These are phyloP conservation scores for Meda fulgida DNA, from an alignment of 2,797 vertebrate species.

Conservation along the genomic window DNA sequence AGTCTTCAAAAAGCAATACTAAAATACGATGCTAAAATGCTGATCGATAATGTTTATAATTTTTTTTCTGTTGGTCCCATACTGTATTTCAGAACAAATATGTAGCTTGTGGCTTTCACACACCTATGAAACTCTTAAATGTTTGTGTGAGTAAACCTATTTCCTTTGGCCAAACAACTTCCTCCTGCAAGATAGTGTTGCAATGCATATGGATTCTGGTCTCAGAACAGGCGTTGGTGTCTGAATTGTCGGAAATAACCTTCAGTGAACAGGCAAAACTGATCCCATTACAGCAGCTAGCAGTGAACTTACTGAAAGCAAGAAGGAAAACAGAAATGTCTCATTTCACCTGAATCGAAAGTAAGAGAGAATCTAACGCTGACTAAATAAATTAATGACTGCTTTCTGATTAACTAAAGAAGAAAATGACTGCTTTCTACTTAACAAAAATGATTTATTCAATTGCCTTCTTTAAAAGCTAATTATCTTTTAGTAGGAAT, in stretches of 20 bases:
- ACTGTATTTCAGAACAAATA: neutral
- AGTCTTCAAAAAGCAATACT: neutral
- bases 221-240: neutral
- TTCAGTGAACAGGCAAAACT: neutral
- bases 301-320: neutral
- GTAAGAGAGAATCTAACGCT: neutral
- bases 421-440: neutral
- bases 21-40: neutral
- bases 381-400: neutral
- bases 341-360: neutral
- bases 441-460: neutral
- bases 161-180: conserved; percentile 5
- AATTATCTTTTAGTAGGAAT: neutral
- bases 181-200: neutral
- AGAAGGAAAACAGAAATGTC: neutral
- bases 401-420: neutral
- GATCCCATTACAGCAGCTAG: neutral
- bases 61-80: neutral
- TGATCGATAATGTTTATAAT: neutral
- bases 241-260: neutral
- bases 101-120: neutral
- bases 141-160: neutral
- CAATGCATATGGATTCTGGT: neutral
- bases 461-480: neutral
- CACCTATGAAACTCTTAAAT: neutral